Evolutionary conservation across 2,888 invertebrate genomes (phyloP), one percentile per base, ranked within the genome.

Genomic region (Cheilosia vulpina): DNA sequence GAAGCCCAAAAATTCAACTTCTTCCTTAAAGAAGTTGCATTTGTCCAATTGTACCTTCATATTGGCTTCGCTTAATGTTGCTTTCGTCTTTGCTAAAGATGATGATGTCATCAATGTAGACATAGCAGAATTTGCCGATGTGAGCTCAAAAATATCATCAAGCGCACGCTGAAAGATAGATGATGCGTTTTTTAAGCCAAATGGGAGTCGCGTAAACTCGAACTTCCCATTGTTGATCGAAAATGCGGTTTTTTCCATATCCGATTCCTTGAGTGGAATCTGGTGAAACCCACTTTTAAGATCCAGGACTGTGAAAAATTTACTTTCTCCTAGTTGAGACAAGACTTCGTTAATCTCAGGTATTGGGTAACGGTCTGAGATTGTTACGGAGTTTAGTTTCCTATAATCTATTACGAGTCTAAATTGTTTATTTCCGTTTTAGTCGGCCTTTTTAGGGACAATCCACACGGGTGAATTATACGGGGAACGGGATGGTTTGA

Each of bases 131-230:
- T 4, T 58, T 58, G 1, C 38, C 58, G 1, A 58, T 58, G 38
- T 68, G 13, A 9, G 21, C 47, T 0, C 68, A 1, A 58, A 21
- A 4, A 71, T 78, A 13, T 62, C 75, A 21, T 75, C 81, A 6
- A 81, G 50, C 1, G 75, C 53, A 21, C 81, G 60, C 52, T 76
- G 69, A 17, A 76, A 81, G 27, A 83, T 83, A 2, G 53, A 45
- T 1, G 76, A 73, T 7, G 71, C 73, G 27, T 81, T 87, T 65
- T 81, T 87, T 4, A 87, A 45, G 1, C 87, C 81, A 11, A 82
- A 87, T 15, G 73, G 69, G 15, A 69, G 9, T n/a, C 81, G 19
- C 2, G 68, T 24, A 57, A 81, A 60, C 27, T 73, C 58, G 53
- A 58, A 62, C 41, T 81, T 73, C n/a, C 75, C 76, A 24, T 76